Conservation (phyloP, 2,113 vertebrate species). For the Epinephelus moara region DNA sequence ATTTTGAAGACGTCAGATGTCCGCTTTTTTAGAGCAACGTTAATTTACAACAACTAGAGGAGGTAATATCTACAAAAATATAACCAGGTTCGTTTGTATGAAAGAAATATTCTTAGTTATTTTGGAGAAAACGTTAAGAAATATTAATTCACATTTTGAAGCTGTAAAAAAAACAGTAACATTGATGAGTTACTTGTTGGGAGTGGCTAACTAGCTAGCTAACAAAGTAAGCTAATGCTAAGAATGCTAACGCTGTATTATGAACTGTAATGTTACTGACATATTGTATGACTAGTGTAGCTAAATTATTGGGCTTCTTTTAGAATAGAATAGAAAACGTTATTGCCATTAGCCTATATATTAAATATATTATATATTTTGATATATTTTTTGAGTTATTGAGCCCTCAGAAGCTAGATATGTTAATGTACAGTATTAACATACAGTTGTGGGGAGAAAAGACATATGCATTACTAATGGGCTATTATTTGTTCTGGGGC, state of each 20-base stretch:
- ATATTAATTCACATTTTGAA: background rate
- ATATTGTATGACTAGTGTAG: no score
- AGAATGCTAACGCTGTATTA: no score
- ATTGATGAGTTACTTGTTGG: background rate
- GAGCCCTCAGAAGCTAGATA: no score
- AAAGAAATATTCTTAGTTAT: background rate
- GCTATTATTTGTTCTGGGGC: background rate
- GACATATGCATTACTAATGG: background rate
- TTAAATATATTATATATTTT: no score
- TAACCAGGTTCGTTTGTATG: background rate
- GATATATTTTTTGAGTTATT: no score
- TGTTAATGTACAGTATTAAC: background rate
- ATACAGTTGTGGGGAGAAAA: background rate
- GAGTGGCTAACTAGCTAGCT: background rate
- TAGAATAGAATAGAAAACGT: no score
- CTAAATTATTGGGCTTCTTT: no score
- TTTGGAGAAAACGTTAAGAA: background rate
- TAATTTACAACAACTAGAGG: background rate
- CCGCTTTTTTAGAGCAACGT: no score
- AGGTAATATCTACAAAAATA: no score
- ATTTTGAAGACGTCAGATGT: slow-evolving; percentile 5
- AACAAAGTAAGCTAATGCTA: background rate
- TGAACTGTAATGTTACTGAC: no score
- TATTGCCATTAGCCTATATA: no score
- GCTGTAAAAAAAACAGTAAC: background rate